These are phyloP conservation scores for Macaca mulatta DNA, from an alignment of 2,113 vertebrate species.

Conservation along the genomic window DNA sequence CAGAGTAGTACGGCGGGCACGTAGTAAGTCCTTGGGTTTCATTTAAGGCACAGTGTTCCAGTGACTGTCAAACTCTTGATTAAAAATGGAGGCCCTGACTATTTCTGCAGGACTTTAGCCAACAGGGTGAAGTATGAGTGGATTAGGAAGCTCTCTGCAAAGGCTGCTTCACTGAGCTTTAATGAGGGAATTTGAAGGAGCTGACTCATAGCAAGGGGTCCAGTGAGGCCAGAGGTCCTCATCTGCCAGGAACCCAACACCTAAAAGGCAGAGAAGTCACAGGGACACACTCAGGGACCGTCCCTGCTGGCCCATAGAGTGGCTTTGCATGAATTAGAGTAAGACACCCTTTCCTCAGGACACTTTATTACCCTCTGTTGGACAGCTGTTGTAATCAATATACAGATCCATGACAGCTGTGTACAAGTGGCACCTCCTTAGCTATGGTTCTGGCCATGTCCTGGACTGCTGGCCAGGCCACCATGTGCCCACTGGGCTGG, in stretches of 20 bases:
- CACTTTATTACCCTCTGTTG: neutral
- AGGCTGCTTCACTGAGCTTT: neutral
- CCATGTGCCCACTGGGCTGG: neutral
- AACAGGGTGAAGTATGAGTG: neutral
- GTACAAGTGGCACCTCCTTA: neutral
- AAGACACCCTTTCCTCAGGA: neutral
- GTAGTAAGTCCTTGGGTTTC: neutral
- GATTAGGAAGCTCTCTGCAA: neutral
- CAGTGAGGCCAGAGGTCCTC: neutral
- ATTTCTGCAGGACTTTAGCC: neutral
- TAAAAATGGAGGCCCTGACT: neutral
- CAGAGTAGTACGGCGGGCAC: accelerated
- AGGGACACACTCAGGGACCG: neutral
- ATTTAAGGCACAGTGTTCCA: neutral
- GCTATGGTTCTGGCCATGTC: neutral
- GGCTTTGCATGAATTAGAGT: neutral
- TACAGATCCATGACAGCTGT: neutral
- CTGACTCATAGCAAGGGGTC: neutral
- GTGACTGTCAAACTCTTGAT: neutral
- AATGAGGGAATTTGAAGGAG: neutral
- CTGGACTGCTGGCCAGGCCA: neutral
- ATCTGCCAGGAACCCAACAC: neutral
- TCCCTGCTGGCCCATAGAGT: neutral
- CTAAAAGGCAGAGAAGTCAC: neutral
- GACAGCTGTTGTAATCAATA: neutral